These are phyloP conservation scores for Astreopora myriophthalma DNA, from an alignment of 64 coral and sea anemone genomes.

Conservation along the genomic window DNA sequence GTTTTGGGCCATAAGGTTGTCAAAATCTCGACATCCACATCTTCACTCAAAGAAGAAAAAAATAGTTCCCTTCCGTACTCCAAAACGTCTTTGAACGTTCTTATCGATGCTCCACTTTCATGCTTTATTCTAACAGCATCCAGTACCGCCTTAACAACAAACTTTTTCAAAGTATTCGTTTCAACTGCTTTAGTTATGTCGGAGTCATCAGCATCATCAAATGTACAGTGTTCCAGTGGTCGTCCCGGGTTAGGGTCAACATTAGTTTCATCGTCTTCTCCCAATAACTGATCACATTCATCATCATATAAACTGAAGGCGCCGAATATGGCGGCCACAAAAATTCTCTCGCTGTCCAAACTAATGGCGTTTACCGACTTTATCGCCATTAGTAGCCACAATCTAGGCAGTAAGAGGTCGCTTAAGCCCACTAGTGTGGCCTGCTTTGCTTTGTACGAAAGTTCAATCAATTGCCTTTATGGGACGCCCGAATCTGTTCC, in stretches of 20 bases:
- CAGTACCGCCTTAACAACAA: slow-evolving; percentile 66
- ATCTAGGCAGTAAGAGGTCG: too few relatives aligned
- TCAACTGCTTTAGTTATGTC: too few relatives aligned
- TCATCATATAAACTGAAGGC: too few relatives aligned
- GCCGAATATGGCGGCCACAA: too few relatives aligned
- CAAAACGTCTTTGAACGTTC: slow-evolving; percentile 64
- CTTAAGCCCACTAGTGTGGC: too few relatives aligned
- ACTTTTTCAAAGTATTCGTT: slow-evolving; percentile 37
- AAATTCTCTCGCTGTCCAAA: too few relatives aligned
- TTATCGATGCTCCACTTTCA: slow-evolving; percentile 41
- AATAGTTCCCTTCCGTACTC: slow-evolving; percentile 61
- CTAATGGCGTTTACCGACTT: too few relatives aligned
- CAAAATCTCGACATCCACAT: slow-evolving; percentile 35
- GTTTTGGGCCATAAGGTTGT: slow-evolving; percentile 61
- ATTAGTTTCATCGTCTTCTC: too few relatives aligned
- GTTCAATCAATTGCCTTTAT: too few relatives aligned
- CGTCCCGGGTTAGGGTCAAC: neutral
- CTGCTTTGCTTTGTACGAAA: too few relatives aligned
- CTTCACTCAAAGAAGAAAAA: slow-evolving; percentile 19
- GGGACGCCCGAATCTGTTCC: too few relatives aligned
- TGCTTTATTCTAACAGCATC: slow-evolving; percentile 70
- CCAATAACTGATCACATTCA: neutral
- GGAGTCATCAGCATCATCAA: neutral
- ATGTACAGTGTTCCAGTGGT: neutral
- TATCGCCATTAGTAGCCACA: too few relatives aligned